Evolutionary conservation across 1,140 invertebrate genomes (phyloP), one percentile per base, ranked within the genome.

Genomic region (Macrobrachium rosenbergii): DNA sequence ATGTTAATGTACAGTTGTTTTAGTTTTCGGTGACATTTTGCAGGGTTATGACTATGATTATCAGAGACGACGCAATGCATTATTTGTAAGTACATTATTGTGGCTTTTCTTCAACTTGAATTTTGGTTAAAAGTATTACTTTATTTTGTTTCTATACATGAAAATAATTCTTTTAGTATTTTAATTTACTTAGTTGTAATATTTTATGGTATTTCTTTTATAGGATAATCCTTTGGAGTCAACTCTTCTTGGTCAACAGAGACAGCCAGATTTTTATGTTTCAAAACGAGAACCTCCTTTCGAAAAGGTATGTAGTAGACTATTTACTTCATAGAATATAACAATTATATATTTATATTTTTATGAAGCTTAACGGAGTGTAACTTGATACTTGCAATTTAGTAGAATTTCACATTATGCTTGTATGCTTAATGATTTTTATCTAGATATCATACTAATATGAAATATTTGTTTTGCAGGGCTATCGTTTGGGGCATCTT

Each of bases 401-500:
- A 5, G 19, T 58, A 52, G 0, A 52, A 52, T 52, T 52, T 8
- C 7, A 52, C 7, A 8, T 52, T 52, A 10, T 52, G 52, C 52
- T 12, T 52, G 52, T 52, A 52, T 8, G 0, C n/a, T n/a, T n/a
- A 12, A 52, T 52, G 12, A 12, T 52, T 52, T 52, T 52, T 52
- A 2, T 8, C 0, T 52, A 5, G 12, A 2, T 37, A 52, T 52
- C 52, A 8, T 52, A 52, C 2, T 10, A 52, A 52, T 52, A 8
- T 10, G 52, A 52, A 52, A 52, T 52, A 12, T 59, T 19, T 52
- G 3, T 43, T 52, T 73, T 60, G 6, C 77, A 90, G 89, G 88
- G 88, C 17, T 78, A 88, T 58, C 79, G 82, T 59, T 43, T 89
- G 62, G 97, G 96, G 64, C 94, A 94, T 90, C 92, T 98, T 6